phyloP scores from a whole-genome alignment of 2,888 invertebrate species.

The Diaprepes abbreviatus region DNA sequence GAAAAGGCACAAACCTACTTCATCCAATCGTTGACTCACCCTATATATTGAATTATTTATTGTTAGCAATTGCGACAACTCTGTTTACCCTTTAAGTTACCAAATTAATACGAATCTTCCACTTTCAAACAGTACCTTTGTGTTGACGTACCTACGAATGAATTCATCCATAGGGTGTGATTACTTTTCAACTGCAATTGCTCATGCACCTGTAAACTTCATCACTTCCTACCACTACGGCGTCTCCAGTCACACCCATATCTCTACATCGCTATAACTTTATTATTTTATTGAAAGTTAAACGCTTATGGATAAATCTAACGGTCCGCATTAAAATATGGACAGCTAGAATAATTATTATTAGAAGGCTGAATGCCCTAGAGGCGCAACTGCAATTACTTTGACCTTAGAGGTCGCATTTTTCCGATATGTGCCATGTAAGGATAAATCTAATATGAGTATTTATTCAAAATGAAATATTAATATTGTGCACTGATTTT shows the following conservation, averaged over 20 bases:
- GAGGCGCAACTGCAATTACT: slow-evolving; percentile 34
- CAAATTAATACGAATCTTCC: too few relatives aligned
- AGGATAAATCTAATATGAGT: slow-evolving; percentile 21
- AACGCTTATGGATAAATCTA: slow-evolving; percentile 38
- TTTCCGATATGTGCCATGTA: slow-evolving; percentile 19
- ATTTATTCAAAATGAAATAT: neutral
- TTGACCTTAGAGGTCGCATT: slow-evolving; percentile 36
- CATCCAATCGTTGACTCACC: too few relatives aligned
- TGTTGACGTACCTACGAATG: too few relatives aligned
- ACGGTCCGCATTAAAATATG: slow-evolving; percentile 43
- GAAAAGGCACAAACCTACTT: too few relatives aligned
- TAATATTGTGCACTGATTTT: neutral
- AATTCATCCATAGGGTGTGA: too few relatives aligned
- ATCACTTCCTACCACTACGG: slow-evolving; percentile 17
- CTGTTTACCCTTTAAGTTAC: too few relatives aligned
- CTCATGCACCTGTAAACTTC: slow-evolving; percentile 24
- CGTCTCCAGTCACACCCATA: slow-evolving; percentile 36
- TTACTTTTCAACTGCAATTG: neutral
- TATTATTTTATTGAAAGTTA: slow-evolving; percentile 42
- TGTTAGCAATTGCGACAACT: too few relatives aligned
- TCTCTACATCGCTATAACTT: slow-evolving; percentile 29
- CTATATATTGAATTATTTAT: too few relatives aligned
- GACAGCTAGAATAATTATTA: slow-evolving; percentile 42
- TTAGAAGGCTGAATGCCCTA: slow-evolving; percentile 34
- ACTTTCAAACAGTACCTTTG: too few relatives aligned